These are phyloP conservation scores for Cheilosia urbana DNA, from an alignment of 2,888 invertebrate genomes.

Conservation along the genomic window DNA sequence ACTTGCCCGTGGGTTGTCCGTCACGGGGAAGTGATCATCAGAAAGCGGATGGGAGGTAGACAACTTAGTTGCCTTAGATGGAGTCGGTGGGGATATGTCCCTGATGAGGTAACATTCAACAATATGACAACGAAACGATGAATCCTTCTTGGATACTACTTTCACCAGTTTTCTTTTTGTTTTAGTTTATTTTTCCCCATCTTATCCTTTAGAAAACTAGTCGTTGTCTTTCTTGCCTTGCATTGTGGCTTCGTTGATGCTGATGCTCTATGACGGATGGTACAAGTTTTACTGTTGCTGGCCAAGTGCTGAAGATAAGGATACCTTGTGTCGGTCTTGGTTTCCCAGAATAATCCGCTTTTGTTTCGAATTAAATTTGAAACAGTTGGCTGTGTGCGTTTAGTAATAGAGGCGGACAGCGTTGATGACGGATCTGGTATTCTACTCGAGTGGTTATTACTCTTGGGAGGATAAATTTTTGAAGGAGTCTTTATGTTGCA, in stretches of 20 bases:
- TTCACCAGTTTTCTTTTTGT: background rate
- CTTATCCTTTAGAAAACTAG: slow-evolving; percentile 3
- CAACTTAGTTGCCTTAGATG: slow-evolving; percentile 6
- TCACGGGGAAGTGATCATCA: slow-evolving; percentile 6
- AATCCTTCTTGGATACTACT: slow-evolving; percentile 12
- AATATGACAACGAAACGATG: slow-evolving; percentile 10
- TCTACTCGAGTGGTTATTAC: slow-evolving; percentile 28
- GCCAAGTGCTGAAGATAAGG: slow-evolving; percentile 43
- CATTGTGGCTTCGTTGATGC: slow-evolving; percentile 48
- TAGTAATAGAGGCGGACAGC: background rate
- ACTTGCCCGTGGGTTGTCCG: background rate
- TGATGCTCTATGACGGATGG: slow-evolving; percentile 50
- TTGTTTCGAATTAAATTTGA: slow-evolving; percentile 67
- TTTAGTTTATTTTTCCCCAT: background rate
- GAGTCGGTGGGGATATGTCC: background rate
- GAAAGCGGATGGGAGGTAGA: background rate
- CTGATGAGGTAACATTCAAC: background rate
- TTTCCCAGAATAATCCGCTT: slow-evolving; percentile 55
- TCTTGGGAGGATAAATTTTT: slow-evolving; percentile 23
- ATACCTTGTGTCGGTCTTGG: slow-evolving; percentile 44
- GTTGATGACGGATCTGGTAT: slow-evolving; percentile 55
- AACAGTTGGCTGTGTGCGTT: slow-evolving; percentile 33
- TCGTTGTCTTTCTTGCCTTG: background rate
- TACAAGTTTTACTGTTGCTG: slow-evolving; percentile 8
- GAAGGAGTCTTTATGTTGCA: slow-evolving; percentile 8